phyloP scores from a whole-genome alignment of 1,140 invertebrate species.

The Euglossa dilemma region DNA sequence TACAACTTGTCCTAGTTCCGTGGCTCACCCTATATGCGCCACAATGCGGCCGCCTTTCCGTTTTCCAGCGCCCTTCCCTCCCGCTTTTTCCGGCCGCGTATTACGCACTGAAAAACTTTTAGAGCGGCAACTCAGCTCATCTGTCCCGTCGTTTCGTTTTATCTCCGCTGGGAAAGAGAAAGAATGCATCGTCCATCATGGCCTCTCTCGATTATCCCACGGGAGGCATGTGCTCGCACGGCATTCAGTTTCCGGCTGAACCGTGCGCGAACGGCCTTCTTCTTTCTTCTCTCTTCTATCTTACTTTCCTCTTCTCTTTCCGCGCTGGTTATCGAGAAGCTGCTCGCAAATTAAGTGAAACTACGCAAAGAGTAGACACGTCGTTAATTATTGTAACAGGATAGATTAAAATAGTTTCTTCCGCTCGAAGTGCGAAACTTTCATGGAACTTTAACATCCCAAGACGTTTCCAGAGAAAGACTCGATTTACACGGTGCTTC shows the following conservation, averaged over 20 bases:
- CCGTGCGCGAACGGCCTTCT: not conserved
- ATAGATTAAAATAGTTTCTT: constrained; percentile 60
- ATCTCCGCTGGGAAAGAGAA: constrained; percentile 52
- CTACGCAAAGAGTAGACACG: not conserved
- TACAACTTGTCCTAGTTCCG: constrained; percentile 40
- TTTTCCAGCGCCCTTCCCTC: constrained; percentile 33
- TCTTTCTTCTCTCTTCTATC: not conserved
- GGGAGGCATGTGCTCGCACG: constrained; percentile 45
- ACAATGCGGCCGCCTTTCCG: constrained; percentile 47
- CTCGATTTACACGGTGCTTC: not conserved
- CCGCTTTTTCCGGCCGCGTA: constrained; percentile 47
- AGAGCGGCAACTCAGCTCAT: constrained; percentile 50
- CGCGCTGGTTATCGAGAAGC: not conserved
- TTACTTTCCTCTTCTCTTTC: not conserved
- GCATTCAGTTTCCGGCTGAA: constrained; percentile 52
- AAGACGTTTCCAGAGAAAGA: not conserved
- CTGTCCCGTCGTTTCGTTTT: constrained; percentile 46
- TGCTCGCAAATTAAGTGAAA: constrained; percentile 34
- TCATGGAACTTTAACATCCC: not conserved
- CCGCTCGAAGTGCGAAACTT: constrained; percentile 19
- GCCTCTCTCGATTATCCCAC: constrained; percentile 66
- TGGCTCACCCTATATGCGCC: constrained; percentile 42
- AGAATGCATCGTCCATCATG: constrained; percentile 66
- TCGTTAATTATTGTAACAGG: constrained; percentile 51
- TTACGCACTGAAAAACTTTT: constrained; percentile 70